phyloP scores from a whole-genome alignment of 2,797 vertebrate genomes.

The Uromys caudimaculatus region DNA sequence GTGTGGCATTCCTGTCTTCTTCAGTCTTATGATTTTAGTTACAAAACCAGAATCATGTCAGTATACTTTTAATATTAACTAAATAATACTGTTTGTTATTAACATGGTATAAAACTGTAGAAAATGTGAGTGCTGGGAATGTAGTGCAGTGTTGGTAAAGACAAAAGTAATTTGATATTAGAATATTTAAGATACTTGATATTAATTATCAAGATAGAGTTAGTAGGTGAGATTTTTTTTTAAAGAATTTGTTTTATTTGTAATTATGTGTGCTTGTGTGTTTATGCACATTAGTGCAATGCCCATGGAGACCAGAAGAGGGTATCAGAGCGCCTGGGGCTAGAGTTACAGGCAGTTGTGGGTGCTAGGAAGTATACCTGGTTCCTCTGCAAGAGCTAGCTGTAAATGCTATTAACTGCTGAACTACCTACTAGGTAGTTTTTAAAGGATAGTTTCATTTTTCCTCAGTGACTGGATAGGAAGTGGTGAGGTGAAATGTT shows the following conservation, averaged over 20 bases:
- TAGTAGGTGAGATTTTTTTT: background rate
- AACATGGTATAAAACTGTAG: background rate
- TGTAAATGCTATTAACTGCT: background rate
- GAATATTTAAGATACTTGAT: conserved; percentile 29
- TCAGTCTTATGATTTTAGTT: conserved; percentile 55
- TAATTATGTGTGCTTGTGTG: background rate
- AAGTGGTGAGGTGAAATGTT: conserved; percentile 15
- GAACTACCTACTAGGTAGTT: background rate
- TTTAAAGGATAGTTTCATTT: conserved; percentile 44
- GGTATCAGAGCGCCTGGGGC: background rate
- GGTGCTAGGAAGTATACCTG: background rate
- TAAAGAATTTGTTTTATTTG: background rate
- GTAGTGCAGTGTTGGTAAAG: conserved; percentile 32
- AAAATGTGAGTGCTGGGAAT: conserved; percentile 35
- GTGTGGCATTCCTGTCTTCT: conserved; percentile 3
- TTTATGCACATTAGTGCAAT: background rate
- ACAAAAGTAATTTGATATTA: conserved; percentile 17
- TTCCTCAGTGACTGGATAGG: background rate
- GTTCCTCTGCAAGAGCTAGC: background rate
- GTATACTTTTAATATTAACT: conserved; percentile 56
- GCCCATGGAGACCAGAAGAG: background rate
- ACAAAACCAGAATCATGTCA: conserved; percentile 55
- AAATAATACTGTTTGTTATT: conserved; percentile 42
- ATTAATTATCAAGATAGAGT: background rate
- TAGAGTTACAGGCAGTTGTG: background rate